Conservation (phyloP, 2,113 vertebrate genomes). For the Butorides virescens region DNA sequence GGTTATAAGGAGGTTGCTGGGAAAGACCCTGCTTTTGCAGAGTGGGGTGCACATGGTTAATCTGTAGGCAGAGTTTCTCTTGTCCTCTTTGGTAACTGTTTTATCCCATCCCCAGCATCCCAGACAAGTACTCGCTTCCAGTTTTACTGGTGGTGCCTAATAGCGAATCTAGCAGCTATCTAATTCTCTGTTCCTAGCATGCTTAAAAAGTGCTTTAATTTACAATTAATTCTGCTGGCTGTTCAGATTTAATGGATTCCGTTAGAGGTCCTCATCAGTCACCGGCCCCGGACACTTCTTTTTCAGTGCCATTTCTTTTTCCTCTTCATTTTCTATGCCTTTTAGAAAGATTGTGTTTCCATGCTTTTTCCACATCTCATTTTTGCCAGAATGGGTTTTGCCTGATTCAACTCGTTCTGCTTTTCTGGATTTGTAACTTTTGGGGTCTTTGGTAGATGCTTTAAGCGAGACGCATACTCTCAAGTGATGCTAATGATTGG, state of each 20-base stretch:
- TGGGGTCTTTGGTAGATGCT: background rate
- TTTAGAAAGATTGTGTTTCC: background rate
- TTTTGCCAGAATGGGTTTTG: background rate
- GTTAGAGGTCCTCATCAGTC: background rate
- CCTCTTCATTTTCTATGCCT: background rate
- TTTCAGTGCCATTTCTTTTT: background rate
- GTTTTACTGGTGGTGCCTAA: background rate
- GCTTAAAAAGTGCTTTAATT: background rate
- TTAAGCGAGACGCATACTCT: fast-evolving
- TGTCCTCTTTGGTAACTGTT: fast-evolving
- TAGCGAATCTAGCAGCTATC: background rate
- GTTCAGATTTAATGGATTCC: background rate
- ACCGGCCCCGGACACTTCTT: fast-evolving
- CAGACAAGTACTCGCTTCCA: background rate
- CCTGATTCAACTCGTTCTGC: background rate
- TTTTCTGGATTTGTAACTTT: background rate
- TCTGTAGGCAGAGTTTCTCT: background rate
- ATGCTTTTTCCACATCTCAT: background rate
- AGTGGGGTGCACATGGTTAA: fast-evolving
- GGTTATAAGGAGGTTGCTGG: background rate
- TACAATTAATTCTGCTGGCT: background rate
- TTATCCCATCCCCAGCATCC: background rate
- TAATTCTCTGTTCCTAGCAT: background rate
- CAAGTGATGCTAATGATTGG: background rate
- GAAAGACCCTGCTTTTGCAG: background rate